Base-by-base conservation (phyloP, 2,113 vertebrate genomes). In the Uria lomvia region DNA sequence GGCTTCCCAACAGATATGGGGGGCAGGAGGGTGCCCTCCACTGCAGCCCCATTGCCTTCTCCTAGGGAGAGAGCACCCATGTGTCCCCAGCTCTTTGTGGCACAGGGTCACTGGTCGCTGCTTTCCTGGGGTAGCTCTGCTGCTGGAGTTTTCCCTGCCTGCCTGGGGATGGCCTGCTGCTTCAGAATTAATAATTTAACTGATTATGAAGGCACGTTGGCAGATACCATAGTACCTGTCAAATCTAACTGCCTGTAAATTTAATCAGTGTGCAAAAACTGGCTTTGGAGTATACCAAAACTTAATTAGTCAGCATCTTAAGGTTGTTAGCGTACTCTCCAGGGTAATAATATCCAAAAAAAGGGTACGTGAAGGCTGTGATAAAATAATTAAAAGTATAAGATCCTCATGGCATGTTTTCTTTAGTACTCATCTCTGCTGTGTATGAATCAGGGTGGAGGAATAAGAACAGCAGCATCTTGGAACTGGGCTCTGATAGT, bases 251-350 rank as follows among this genome's bases (percentile, higher is more conserved):
- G 92, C 96, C 97, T 97, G 78, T 92, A 95, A 97, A 97, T 97
- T 97, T 95, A 98, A 96, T 98, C 97, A 98, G 91, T 92, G 66
- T 92, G 73, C 77, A 86, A 74, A 96, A 92, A 74, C 19, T 7
- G 53, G 83, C 88, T 97, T 96, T 96, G 89, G 96, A 97, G 83
- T 95, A 88, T 96, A 97, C 96, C 91, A 97, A 80, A 97, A 98
- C 93, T 96, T 92, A 97, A 97, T 98, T 98, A 98, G 92, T 98
- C 97, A 98, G 97, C 95, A 98, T 96, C 96, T 97, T 97, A 90
- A 84, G 84, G 86, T 96, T 97, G 97, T 98, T 98, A 97, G 94
- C 26, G 4, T 74, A 38, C 36, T 97, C 96, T 96, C 97, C 88
- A 70, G 94, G 72, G 78, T 96, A 96, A 95, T 95, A 94, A 95